Evolutionary conservation across 2,113 vertebrate species (phyloP), one percentile per base, ranked within the genome.

Genomic region (Euleptes europaea): DNA sequence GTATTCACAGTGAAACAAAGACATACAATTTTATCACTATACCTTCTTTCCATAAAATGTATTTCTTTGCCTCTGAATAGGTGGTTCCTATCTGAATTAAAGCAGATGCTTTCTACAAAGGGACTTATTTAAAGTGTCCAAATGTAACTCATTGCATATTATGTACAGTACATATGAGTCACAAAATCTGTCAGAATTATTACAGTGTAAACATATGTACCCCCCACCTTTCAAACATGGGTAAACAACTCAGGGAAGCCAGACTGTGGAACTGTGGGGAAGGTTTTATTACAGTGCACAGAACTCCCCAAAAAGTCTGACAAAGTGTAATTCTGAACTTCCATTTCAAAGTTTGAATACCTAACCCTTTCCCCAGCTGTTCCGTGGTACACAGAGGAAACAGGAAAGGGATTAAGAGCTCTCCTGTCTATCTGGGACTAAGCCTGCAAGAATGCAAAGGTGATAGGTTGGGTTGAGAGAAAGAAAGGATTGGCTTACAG

Each of bases 21-120:
- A 0, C 0, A 0, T 77, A 33, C 76, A 67, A 21, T 26, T 0
- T 0, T 26, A 0, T 72, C 78, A 0, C 77, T 86, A 84, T 77
- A 28, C 28, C 23, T 60, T 60, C 19, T 63, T 63, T 26, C 10
- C 1, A 63, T 63, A 63, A 23, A 26, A 63, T 28, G 60, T 28
- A 63, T 28, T 63, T 57, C 54, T 60, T 78, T 63, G 12, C 88
- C 78, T 84, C 81, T 66, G 78, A 86, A 84, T 40, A 38, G 84
- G 47, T 94, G 54, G 35, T 85, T 86, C 87, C 74, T 89, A 79
- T 79, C 86, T 86, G 26, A 79, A 88, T 88, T 63, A 84, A 84
- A 44, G 35, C 57, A 49, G 81, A 84, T 86, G 87, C 65, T 33
- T 40, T 70, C 67, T 63, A 10, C 21, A 57, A 57, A 54, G 51